A percentile compares a stretch with the other conserved stretches of the same genome.
Conservation (phyloP, 2,113 vertebrate species). For the Lepisosteus oculatus region DNA sequence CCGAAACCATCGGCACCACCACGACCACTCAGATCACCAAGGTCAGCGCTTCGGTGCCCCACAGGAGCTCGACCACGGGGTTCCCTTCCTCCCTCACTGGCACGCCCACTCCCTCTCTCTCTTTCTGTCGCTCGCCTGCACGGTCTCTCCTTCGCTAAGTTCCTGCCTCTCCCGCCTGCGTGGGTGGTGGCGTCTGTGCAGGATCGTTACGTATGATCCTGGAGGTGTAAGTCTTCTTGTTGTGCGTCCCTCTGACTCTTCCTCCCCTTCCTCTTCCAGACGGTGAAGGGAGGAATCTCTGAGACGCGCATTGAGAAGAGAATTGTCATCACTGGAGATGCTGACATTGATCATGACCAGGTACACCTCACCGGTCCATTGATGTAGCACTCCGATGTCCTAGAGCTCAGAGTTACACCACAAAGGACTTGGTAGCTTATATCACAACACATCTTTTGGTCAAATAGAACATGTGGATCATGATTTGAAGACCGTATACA, state of each 20-base stretch:
- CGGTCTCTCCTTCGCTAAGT: neutral
- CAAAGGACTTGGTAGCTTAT: no score
- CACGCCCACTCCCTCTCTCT: neutral
- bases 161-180: neutral
- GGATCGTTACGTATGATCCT: no score
- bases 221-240: no score
- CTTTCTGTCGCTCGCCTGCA: slow-evolving; percentile 15
- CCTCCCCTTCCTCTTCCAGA: slow-evolving; percentile 56
- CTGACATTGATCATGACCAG: slow-evolving; percentile 96
- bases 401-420: no score
- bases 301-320: slow-evolving; percentile 97
- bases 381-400: neutral
- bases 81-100: neutral
- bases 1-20: slow-evolving; percentile 93
- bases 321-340: slow-evolving; percentile 95
- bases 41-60: slow-evolving; percentile 57
- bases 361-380: slow-evolving; percentile 49
- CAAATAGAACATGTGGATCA: no score
- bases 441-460: no score
- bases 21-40: slow-evolving; percentile 99
- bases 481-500: no score
- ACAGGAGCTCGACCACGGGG: neutral
- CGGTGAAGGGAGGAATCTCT: slow-evolving; percentile 95
- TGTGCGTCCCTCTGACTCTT: neutral
- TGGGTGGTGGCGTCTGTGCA: neutral